These are phyloP conservation scores for Bostrychus sinensis DNA, from an alignment of 2,113 vertebrate genomes.

Conservation along the genomic window DNA sequence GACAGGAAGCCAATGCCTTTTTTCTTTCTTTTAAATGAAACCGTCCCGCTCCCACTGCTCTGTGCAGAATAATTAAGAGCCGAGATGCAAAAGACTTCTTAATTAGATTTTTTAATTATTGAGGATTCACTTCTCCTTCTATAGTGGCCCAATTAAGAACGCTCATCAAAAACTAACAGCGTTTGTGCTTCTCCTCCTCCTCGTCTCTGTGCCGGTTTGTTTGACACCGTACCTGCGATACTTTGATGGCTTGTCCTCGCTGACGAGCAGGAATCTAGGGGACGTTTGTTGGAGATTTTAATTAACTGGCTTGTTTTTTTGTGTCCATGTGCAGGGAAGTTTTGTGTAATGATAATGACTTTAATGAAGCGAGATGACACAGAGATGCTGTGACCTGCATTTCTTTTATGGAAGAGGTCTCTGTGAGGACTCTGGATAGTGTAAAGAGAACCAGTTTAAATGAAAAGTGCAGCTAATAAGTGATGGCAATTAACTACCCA, in stretches of 20 bases:
- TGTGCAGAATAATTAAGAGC: constrained; percentile 78
- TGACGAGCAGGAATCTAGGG: constrained; percentile 60
- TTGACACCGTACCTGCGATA: constrained; percentile 64
- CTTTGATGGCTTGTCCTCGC: constrained; percentile 65
- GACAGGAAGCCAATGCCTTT: constrained; percentile 37
- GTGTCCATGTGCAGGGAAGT: too few relatives aligned
- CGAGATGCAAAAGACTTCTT: constrained; percentile 81
- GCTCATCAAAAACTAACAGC: constrained; percentile 76
- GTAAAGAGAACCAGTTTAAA: too few relatives aligned
- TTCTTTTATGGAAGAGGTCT: constrained; percentile 25
- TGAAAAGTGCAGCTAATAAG: too few relatives aligned
- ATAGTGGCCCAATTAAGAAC: constrained; percentile 81
- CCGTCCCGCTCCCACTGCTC: constrained; percentile 70
- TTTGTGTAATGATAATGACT: constrained; percentile 60
- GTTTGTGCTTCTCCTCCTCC: constrained; percentile 26
- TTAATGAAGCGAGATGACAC: constrained; percentile 58
- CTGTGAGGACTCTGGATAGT: too few relatives aligned
- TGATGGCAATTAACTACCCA: too few relatives aligned
- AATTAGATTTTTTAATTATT: constrained; percentile 87
- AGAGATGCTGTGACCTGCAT: constrained; percentile 53
- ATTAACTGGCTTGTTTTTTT: constrained; percentile 66
- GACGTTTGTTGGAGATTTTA: constrained; percentile 54
- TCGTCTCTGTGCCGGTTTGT: background rate
- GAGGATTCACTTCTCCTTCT: constrained; percentile 80
- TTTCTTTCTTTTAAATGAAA: constrained; percentile 73